A percentile compares a stretch with the other conserved stretches of the same genome.
Evolutionary conservation across 2,113 vertebrate genomes (phyloP).

Genomic region (Callopanchax toddi): DNA sequence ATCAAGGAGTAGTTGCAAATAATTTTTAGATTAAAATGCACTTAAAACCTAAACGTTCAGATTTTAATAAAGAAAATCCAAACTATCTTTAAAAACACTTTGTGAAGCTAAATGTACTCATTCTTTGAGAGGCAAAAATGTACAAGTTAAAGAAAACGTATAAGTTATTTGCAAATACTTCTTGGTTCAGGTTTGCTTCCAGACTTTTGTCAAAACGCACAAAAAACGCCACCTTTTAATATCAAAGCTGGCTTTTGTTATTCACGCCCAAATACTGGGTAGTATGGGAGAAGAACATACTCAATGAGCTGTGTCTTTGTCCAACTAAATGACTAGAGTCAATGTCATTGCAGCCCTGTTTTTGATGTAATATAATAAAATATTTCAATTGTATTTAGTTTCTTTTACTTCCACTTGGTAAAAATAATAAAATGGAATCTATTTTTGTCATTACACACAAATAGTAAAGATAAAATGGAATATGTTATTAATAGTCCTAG

Average conservation of each 20-base stretch:
- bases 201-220: constrained; percentile 40
- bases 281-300: not conserved
- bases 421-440: too few species aligned
- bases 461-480: too few species aligned
- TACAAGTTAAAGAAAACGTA: not conserved
- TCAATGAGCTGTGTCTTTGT: constrained; percentile 9
- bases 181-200: constrained; percentile 16
- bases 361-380: constrained; percentile 68
- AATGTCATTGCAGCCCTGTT: constrained; percentile 15
- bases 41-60: not conserved
- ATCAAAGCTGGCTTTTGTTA: constrained; percentile 22
- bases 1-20: constrained; percentile 37
- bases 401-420: constrained; percentile 4
- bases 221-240: constrained; percentile 32
- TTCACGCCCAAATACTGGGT: not conserved
- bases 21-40: constrained; percentile 1
- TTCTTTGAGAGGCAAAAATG: not conserved
- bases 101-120: not conserved
- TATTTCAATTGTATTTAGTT: constrained; percentile 32
- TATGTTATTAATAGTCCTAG: too few species aligned
- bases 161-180: constrained; percentile 29
- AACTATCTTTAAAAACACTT: not conserved
- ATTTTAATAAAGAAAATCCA: constrained; percentile 5
- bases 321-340: not conserved
- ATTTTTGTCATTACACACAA: too few species aligned